Percentiles rank a stretch among this genome's conserved stretches.
Evolutionary conservation across 1,140 invertebrate genomes (phyloP).

Genomic region (Goniozus legneri): DNA sequence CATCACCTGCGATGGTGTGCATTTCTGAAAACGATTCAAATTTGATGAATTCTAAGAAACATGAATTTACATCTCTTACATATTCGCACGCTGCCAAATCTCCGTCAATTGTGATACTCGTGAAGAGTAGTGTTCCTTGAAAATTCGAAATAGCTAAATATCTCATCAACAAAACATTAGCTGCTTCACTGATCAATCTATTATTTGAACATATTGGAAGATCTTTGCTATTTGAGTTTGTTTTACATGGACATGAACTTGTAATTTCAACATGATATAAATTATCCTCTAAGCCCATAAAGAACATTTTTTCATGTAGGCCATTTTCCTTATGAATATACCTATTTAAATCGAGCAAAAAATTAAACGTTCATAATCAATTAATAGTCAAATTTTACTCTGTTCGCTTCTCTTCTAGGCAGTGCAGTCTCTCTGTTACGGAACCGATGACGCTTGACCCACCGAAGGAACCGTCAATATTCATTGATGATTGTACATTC

Average conservation of each 20-base stretch:
- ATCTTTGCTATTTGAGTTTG: constrained; percentile 14
- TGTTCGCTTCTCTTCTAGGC: constrained; percentile 38
- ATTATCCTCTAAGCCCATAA: constrained; percentile 19
- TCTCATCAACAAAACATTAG: constrained; percentile 59
- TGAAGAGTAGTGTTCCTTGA: constrained; percentile 54
- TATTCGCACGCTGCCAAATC: constrained; percentile 58
- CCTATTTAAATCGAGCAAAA: constrained; percentile 1
- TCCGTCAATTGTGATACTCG: constrained; percentile 58
- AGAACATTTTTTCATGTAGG: constrained; percentile 27
- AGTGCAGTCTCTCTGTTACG: constrained; percentile 24
- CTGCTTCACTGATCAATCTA: constrained; percentile 59
- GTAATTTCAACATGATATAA: constrained; percentile 23
- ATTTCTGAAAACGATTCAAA: constrained; percentile 18
- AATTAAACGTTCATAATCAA: too few relatives aligned
- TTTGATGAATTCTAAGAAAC: not conserved
- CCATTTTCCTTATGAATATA: constrained; percentile 26
- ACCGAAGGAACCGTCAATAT: constrained; percentile 27
- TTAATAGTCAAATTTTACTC: too few relatives aligned
- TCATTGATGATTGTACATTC: constrained; percentile 28
- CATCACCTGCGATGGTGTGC: constrained; percentile 22
- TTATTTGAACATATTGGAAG: constrained; percentile 17
- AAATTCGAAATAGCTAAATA: constrained; percentile 58
- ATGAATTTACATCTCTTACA: constrained; percentile 46
- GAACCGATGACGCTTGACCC: constrained; percentile 31
- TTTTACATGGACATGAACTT: constrained; percentile 25